Conservation (phyloP, 1,140 invertebrate genomes). For the Bicyclus anynana region DNA sequence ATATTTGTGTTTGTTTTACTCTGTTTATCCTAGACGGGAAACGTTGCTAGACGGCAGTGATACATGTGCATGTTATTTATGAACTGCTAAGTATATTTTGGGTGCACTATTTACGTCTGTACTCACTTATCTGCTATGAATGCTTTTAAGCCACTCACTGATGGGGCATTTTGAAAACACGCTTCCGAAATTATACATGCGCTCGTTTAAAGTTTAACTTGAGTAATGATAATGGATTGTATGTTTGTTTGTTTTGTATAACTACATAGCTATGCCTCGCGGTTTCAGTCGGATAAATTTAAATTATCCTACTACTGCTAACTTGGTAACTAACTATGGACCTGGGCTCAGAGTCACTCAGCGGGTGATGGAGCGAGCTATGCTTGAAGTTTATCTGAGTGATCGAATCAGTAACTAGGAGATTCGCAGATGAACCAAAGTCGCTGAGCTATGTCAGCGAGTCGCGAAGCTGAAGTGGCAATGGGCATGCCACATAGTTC, state of each 20-base stretch:
- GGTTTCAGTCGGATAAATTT: too few relatives aligned
- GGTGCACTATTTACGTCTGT: constrained; percentile 30
- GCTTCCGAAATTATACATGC: constrained; percentile 10
- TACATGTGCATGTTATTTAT: constrained; percentile 24
- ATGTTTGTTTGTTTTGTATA: constrained; percentile 1
- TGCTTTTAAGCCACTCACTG: constrained; percentile 30
- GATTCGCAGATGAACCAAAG: too few relatives aligned
- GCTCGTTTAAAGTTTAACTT: neutral
- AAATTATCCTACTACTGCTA: too few relatives aligned
- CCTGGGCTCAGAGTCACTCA: too few relatives aligned
- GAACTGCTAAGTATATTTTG: constrained; percentile 26
- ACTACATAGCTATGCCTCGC: too few relatives aligned
- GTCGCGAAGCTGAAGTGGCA: too few relatives aligned
- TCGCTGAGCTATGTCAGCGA: too few relatives aligned
- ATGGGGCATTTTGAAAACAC: constrained; percentile 29
- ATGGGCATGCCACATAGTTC: too few relatives aligned
- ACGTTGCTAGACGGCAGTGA: constrained; percentile 16
- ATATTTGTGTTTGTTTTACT: constrained; percentile 8
- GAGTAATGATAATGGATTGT: neutral
- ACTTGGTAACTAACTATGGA: too few relatives aligned
- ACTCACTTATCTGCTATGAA: constrained; percentile 29
- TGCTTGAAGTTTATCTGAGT: too few relatives aligned
- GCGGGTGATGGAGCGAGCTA: too few relatives aligned
- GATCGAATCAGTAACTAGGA: too few relatives aligned
- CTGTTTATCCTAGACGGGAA: constrained; percentile 9